phyloP scores from a whole-genome alignment of 2,797 vertebrate species.

The Pyrocephalus nanus region DNA sequence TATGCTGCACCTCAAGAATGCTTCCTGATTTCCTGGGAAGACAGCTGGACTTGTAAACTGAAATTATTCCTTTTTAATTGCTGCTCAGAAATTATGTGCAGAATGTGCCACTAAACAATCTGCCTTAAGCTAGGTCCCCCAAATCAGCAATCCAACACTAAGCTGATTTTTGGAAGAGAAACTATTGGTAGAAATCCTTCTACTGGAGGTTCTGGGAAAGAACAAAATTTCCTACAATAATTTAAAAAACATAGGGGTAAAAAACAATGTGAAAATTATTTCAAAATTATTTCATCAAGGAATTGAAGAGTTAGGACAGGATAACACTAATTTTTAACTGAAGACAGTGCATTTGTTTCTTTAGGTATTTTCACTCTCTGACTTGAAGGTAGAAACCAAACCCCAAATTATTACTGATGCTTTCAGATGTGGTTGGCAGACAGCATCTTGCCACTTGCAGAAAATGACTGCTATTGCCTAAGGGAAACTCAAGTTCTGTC shows the following conservation, averaged over 20 bases:
- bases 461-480: neutral
- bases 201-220: fast-evolving
- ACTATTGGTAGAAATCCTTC: neutral
- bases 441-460: neutral
- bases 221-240: neutral
- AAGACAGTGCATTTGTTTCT: neutral
- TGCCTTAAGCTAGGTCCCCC: neutral
- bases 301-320: neutral
- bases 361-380: neutral
- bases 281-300: neutral
- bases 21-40: neutral
- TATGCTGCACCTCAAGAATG: neutral
- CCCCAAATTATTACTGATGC: neutral
- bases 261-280: neutral
- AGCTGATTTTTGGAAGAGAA: neutral
- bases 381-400: neutral
- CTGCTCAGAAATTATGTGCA: neutral
- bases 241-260: neutral
- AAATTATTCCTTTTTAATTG: neutral
- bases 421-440: neutral
- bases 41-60: neutral
- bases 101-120: neutral
- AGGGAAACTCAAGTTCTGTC: neutral
- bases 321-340: neutral
- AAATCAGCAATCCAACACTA: neutral